A percentile compares a stretch with the other conserved stretches of the same genome.
phyloP scores from a whole-genome alignment of 2,797 vertebrate genomes.

The Geotrypetes seraphini region DNA sequence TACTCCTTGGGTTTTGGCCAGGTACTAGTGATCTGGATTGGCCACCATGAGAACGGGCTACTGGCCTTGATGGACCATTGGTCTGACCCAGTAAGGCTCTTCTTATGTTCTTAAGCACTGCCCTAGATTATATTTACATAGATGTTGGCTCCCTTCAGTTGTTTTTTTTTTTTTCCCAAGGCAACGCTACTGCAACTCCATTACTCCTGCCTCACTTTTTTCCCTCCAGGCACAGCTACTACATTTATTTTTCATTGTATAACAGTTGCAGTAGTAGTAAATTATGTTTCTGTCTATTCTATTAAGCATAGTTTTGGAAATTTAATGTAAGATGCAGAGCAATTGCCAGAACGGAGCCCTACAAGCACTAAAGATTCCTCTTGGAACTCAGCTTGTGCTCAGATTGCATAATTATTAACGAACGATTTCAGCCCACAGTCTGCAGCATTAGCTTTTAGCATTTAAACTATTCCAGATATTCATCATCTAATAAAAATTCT shows the following conservation, averaged over 20 bases:
- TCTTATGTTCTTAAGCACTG: no score
- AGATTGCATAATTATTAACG: slow-evolving; percentile 3
- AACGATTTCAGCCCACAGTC: accelerated
- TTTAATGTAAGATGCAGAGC: neutral
- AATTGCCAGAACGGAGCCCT: neutral
- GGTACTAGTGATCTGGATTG: no score
- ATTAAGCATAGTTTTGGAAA: neutral
- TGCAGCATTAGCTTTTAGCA: neutral
- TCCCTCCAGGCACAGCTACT: neutral
- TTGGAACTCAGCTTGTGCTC: slow-evolving; percentile 6
- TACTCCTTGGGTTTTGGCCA: no score
- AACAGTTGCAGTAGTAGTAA: neutral
- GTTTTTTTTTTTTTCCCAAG: no score
- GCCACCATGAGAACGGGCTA: no score
- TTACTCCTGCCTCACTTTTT: no score
- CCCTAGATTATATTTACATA: no score
- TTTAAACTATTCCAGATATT: slow-evolving; percentile 1
- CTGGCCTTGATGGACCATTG: no score
- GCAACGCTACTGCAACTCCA: no score
- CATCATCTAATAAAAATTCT: neutral
- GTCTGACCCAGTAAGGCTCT: no score
- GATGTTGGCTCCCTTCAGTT: no score
- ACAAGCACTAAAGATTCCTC: neutral
- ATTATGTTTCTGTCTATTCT: neutral
- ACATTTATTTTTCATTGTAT: neutral